Evolutionary conservation across 35 echinoderm and acorn worm species (phyloP), one percentile per base, ranked within the genome.

Genomic region (Chiridota heheva): DNA sequence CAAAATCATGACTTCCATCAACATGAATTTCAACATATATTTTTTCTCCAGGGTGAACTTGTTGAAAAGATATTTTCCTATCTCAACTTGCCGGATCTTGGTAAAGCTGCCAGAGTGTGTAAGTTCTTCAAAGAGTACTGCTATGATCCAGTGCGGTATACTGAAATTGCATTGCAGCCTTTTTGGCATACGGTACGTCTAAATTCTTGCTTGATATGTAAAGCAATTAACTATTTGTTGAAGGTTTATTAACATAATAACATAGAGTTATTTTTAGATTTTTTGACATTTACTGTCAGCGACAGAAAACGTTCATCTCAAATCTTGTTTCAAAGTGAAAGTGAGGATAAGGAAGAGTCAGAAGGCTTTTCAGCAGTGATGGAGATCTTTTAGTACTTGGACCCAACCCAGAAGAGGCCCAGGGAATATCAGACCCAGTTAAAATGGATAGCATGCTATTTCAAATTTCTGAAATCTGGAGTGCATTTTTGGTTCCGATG

Each of bases 111-210:
- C 28, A 40, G 44, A 53, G 89, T 86, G 16, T 95, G 91, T 39
- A 85, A 22, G 29, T 70, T 95, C 56, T 95, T 95, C 46, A 69
- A 60, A 58, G 69, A 85, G 31, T 81, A 89, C 63, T 95, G 86
- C 58, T 95, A 95, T 46, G 91, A 95, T 44, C 49, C 81, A 20
- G 31, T 95, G 18, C 73, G 64, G 18, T 83, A 80, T 44, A 30
- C 81, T 20, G 91, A 95, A 63, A 45, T 95, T 22, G 84, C 88
- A 44, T 56, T 95, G n/a, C 91, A 95, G 65, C 73, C 91, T 5
- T 85, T 81, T 28, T 95, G 91, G 91, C 40, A 69, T 26, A 26
- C 36, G 77, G 90, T 93, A 83, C 35, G 70, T 70, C 17, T 30
- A 18, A 18, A 44, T 44, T 45, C 10, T 72, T 72, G 7, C 40